Percentiles rank a stretch among this genome's conserved stretches.
phyloP scores from a whole-genome alignment of 1,140 invertebrate species.

The Uloborus diversus region DNA sequence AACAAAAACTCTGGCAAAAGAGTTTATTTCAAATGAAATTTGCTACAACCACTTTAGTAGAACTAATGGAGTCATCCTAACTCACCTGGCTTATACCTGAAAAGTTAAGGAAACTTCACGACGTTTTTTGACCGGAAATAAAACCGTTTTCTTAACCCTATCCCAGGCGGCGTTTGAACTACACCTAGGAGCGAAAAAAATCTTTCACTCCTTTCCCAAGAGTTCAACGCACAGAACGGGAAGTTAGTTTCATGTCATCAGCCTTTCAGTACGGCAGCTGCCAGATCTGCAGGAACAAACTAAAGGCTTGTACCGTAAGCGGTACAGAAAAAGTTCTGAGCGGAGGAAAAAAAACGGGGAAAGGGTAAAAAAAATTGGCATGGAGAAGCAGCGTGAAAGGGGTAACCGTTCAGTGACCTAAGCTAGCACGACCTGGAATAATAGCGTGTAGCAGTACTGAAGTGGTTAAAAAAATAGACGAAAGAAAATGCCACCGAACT shows the following conservation, averaged over 20 bases:
- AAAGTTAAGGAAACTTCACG: too few relatives aligned
- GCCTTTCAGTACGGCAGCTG: constrained; percentile 26
- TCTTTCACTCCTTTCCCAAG: constrained; percentile 43
- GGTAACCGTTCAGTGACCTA: constrained; percentile 48
- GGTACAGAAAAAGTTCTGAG: constrained; percentile 30
- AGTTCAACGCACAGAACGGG: constrained; percentile 52
- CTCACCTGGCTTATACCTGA: too few relatives aligned
- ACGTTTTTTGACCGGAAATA: constrained; percentile 34
- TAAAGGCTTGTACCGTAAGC: constrained; percentile 22
- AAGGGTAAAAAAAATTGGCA: constrained; percentile 40
- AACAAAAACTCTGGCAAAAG: too few relatives aligned
- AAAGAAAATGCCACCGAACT: constrained; percentile 52
- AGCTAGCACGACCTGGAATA: constrained; percentile 7
- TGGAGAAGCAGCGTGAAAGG: constrained; percentile 26
- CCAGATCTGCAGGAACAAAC: neutral
- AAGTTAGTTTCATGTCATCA: constrained; percentile 45
- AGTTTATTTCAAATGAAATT: too few relatives aligned
- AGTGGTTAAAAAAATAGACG: constrained; percentile 25
- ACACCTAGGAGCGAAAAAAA: constrained; percentile 35
- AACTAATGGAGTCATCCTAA: too few relatives aligned
- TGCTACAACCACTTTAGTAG: too few relatives aligned
- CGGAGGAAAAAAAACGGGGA: constrained; percentile 33
- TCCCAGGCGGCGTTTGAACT: constrained; percentile 13
- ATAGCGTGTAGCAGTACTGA: constrained; percentile 43
- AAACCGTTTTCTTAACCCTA: constrained; percentile 52